Base-by-base conservation (phyloP, 2,797 vertebrate species). In the Heterohyrax brucei region DNA sequence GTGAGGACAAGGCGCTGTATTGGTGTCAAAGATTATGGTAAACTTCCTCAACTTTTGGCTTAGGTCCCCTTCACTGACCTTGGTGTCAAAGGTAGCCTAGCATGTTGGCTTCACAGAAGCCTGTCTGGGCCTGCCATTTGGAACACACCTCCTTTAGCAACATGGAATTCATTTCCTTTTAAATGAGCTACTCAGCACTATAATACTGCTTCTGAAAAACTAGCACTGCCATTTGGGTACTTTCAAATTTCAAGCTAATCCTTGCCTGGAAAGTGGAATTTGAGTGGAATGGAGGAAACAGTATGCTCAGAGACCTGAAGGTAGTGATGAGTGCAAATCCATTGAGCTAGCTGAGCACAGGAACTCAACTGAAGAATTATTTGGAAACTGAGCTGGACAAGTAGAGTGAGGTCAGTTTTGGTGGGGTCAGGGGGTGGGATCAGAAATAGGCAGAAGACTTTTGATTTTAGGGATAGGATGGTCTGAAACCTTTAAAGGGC, bases 131-230 rank as follows among this genome's bases (percentile, higher is more conserved):
- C 50, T 59, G 44, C 78, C 59, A 79, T 70, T 94, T 66, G 76
- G 91, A 95, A 90, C 50, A 64, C 53, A 84, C 62, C 16, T 13
- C 21, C 61, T 88, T 53, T 76, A 80, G 73, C 86, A 80, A 87
- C 68, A 77, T 75, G 86, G 73, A 93, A 79, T 89, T 80, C 70
- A 68, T 75, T 91, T 83, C 39, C 61, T 87, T 96, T 92, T 56
- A 73, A 70, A 62, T 88, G 82, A 89, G 46, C 76, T 87, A 46
- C 50, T 95, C 46, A 14, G 44, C 59, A 24, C 53, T 72, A 70
- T 59, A 72, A 89, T 85, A 24, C 24, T 12, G 84, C 73, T 80
- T 61, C 53, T 93, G 59, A 88, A 77, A 95, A 88, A 16, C 56
- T 39, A 12, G n/a, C 72, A 80, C 24, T 77, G 19, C 48, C 53